Conservation (phyloP, 2,888 invertebrate species). For the Baccha elongata region DNA sequence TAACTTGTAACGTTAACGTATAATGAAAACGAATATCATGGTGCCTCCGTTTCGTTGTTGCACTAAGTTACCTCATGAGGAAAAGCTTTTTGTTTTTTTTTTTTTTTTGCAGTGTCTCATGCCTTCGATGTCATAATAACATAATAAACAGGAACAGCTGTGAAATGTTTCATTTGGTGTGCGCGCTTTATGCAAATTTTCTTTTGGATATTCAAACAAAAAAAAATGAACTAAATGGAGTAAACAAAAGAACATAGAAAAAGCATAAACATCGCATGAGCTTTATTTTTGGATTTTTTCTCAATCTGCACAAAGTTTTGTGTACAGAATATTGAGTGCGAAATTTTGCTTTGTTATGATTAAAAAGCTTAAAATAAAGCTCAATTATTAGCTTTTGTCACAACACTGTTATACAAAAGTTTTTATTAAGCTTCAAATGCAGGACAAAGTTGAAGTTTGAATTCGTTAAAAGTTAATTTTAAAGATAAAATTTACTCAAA, state of each 20-base stretch:
- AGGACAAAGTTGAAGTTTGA: too few species aligned
- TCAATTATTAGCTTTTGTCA: background rate
- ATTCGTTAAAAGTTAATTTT: too few species aligned
- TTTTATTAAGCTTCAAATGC: too few species aligned
- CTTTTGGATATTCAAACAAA: slow-evolving; percentile 32
- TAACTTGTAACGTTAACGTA: slow-evolving; percentile 64
- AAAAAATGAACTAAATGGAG: background rate
- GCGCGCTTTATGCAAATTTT: slow-evolving; percentile 54
- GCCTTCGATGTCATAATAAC: background rate
- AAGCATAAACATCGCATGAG: slow-evolving; percentile 1
- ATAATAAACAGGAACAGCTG: slow-evolving; percentile 63
- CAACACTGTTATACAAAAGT: slow-evolving; percentile 1
- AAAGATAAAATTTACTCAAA: too few species aligned
- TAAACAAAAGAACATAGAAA: background rate
- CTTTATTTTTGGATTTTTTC: background rate
- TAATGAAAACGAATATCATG: slow-evolving; percentile 49
- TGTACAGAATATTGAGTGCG: slow-evolving; percentile 4
- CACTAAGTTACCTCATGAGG: slow-evolving; percentile 42
- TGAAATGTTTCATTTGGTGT: slow-evolving; percentile 30
- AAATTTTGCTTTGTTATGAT: too few species aligned
- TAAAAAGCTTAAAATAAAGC: background rate
- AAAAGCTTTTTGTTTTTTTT: slow-evolving; percentile 53
- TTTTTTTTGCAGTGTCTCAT: slow-evolving; percentile 33
- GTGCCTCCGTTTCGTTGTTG: slow-evolving; percentile 17
- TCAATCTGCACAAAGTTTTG: background rate